A percentile compares a stretch with the other conserved stretches of the same genome.
These are phyloP conservation scores for Pseudorhiza aurosa DNA, from an alignment of 30 jellyfish, hydroid and myxozoan genomes.

Conservation along the genomic window DNA sequence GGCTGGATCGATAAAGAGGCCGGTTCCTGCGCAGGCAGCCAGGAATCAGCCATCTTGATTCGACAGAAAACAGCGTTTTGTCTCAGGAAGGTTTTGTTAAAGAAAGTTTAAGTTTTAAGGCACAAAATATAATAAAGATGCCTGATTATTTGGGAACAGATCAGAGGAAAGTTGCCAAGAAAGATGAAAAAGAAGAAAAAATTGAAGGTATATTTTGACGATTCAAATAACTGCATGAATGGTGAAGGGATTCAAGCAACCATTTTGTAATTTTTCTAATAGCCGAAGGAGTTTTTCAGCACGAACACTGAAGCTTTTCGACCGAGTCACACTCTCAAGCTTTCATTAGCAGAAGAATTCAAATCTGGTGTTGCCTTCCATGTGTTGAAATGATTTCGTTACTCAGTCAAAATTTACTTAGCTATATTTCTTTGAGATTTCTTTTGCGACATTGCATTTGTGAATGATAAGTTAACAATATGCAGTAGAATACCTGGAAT, in stretches of 20 bases:
- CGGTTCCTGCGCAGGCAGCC: background rate
- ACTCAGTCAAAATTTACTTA: too few species aligned
- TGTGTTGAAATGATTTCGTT: too few species aligned
- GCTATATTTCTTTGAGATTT: too few species aligned
- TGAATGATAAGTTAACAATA: too few species aligned
- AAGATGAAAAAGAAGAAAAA: constrained; percentile 85
- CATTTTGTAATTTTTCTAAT: background rate
- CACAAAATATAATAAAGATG: constrained; percentile 23
- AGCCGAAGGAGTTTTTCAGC: too few species aligned
- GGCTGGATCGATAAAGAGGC: constrained; percentile 22
- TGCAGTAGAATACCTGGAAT: too few species aligned
- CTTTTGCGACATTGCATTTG: too few species aligned
- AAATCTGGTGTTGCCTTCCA: too few species aligned
- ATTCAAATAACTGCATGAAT: too few species aligned
- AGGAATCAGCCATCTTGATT: background rate
- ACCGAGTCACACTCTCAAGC: too few species aligned
- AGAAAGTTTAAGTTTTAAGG: background rate
- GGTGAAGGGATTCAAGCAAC: background rate
- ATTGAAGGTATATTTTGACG: constrained; percentile 67
- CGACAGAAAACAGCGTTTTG: background rate
- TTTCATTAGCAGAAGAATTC: too few species aligned
- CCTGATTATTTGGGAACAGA: constrained; percentile 97
- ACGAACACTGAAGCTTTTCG: too few species aligned
- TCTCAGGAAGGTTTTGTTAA: background rate
- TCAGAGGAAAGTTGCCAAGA: constrained; percentile 79